Base-by-base conservation (phyloP, 2,888 invertebrate species). In the Pristionchus exspectatus region DNA sequence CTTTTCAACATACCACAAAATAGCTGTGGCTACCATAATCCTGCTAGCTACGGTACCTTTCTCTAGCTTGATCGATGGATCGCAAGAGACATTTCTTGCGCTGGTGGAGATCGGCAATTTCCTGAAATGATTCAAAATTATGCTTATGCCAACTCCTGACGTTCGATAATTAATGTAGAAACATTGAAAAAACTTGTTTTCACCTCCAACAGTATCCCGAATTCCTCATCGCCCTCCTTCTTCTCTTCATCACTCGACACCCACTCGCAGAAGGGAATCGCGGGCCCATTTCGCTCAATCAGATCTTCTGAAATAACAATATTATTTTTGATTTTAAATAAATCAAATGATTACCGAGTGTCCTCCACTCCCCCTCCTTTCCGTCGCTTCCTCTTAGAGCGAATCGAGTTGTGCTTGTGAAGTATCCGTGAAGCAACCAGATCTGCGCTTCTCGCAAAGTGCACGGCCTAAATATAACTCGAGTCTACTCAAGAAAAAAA, bases 321-420 rank as follows among this genome's bases (percentile, higher is more conserved):
- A 38, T 38, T 38, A 38, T 38, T 38, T 38, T 38, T 38, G 38
- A 5, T 38, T 30, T 72, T 21, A 63, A 1, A 5, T 7, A n/a
- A n/a, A 50, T 7, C 10, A 50, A 50, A 1, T 44, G 3, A 5
- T 44, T 50, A 74, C 74, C 74, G 9, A 74, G 38, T 21, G 74
- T 74, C 38, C 18, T 44, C 74, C 74, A 74, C 74, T 74, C 74
- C 0, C 74, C 74, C 24, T 18, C 3, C 18, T 16, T 74, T 33
- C 74, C 74, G 38, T 38, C 74, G 44, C 44, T 18, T 38, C 30
- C 38, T 21, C 21, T 74, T 38, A 38, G 10, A 14, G 21, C 24
- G 74, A 74, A 74, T 74, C 74, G 74, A 74, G 38, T 74, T 5
- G 9, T 18, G 38, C 74, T 74, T 24, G 38, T 74, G 74, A 74